Conservation (phyloP, 1,140 invertebrate species). For the Stegodyphus dumicola region DNA sequence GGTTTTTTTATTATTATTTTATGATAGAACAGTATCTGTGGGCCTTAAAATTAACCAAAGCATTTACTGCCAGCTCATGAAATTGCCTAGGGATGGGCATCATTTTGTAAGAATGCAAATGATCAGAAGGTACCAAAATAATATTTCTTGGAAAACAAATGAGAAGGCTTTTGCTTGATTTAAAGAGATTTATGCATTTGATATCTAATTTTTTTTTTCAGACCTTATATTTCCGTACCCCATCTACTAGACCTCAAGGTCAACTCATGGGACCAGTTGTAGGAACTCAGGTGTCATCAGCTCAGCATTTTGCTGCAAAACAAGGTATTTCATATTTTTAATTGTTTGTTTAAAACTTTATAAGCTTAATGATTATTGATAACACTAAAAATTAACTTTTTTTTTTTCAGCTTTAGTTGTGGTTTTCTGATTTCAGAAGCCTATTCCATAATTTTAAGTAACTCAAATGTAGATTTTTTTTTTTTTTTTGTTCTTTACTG, state of each 20-base stretch:
- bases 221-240: conserved; percentile 54
- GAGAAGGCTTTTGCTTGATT: neutral
- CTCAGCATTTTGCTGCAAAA: conserved; percentile 47
- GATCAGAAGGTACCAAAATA: no score
- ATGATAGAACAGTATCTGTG: no score
- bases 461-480: no score
- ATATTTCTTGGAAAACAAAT: no score
- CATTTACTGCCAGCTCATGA: no score
- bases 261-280: conserved; percentile 52
- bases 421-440: neutral
- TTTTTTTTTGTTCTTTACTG: no score
- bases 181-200: neutral
- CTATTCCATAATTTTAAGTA: no score
- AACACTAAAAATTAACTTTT: neutral
- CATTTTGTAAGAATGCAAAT: no score
- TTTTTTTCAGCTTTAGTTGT: neutral
- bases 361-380: neutral
- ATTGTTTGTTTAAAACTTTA: neutral
- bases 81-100: no score
- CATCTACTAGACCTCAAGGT: conserved; percentile 26
- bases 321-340: conserved; percentile 3
- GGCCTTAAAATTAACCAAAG: no score
- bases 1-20: no score
- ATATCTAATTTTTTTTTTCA: neutral
- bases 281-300: conserved; percentile 19